A percentile compares a stretch with the other conserved stretches of the same genome.
phyloP scores from a whole-genome alignment of 2,113 vertebrate genomes.

The Atrichornis clamosus region DNA sequence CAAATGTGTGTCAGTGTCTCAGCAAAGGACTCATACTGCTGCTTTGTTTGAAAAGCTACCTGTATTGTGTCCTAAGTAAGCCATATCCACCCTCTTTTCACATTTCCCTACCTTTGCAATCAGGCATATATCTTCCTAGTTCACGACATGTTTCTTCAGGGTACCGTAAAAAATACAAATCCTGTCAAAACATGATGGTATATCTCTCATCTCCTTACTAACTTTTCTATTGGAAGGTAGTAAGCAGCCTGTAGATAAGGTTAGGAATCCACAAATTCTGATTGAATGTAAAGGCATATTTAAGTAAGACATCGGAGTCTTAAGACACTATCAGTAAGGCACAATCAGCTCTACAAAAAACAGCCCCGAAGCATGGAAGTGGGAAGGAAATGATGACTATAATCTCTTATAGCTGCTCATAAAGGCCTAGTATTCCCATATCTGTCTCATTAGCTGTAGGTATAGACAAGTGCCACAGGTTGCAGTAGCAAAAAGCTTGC shows the following conservation, averaged over 20 bases:
- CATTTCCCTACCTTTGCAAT: background rate
- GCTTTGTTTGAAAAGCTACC: background rate
- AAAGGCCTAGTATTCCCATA: background rate
- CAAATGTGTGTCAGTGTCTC: background rate
- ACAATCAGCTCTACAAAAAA: background rate
- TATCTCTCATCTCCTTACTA: background rate
- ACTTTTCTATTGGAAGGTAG: background rate
- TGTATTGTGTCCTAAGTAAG: background rate
- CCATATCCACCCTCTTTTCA: background rate
- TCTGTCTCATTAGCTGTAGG: background rate
- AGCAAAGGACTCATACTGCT: background rate
- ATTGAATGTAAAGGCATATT: background rate
- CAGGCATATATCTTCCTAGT: background rate
- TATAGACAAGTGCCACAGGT: background rate
- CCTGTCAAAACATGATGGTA: background rate
- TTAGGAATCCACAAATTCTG: background rate
- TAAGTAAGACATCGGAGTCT: background rate
- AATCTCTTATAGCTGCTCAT: background rate
- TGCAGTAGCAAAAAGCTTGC: background rate
- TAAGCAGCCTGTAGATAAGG: background rate
- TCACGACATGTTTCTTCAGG: background rate
- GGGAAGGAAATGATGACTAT: background rate
- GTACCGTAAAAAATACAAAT: background rate
- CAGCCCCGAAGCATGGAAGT: background rate
- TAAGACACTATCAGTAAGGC: background rate